These are phyloP conservation scores for Schizothorax lantsangensis DNA, from an alignment of 2,797 vertebrate species.

Conservation along the genomic window DNA sequence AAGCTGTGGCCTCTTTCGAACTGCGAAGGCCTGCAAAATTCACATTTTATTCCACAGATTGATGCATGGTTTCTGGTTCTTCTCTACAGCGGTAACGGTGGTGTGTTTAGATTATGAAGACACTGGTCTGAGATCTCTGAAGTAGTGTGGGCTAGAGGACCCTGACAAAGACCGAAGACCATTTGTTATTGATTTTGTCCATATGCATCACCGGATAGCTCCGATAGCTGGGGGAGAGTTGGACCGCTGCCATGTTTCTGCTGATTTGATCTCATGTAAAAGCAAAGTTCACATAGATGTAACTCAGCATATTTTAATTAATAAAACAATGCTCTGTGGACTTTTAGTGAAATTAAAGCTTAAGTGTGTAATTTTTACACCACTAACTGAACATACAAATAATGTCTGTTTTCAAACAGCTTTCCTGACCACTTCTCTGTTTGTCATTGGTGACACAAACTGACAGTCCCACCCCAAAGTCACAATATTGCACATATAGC, in stretches of 20 bases:
- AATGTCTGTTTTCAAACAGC: not conserved
- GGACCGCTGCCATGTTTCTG: slow-evolving; percentile 34
- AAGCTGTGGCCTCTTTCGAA: slow-evolving; percentile 41
- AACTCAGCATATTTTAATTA: not conserved
- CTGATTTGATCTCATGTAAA: slow-evolving; percentile 39
- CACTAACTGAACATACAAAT: not conserved
- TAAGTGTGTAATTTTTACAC: not conserved
- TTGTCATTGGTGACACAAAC: not conserved
- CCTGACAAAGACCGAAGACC: slow-evolving; percentile 7
- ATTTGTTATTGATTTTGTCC: slow-evolving; percentile 29
- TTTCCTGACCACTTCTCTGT: not conserved
- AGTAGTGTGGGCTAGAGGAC: not conserved
- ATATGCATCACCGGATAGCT: slow-evolving; percentile 21
- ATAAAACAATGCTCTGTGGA: slow-evolving; percentile 4
- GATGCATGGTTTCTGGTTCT: slow-evolving; percentile 9
- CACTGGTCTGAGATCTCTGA: not conserved
- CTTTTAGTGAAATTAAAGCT: slow-evolving; percentile 24
- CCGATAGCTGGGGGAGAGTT: slow-evolving; percentile 29
- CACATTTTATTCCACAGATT: slow-evolving; percentile 5
- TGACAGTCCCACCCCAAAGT: not conserved
- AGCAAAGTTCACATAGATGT: slow-evolving; percentile 23
- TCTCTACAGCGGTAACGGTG: slow-evolving; percentile 1
- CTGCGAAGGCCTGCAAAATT: slow-evolving; percentile 2
- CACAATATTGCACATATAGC: not conserved
- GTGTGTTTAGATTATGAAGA: slow-evolving; percentile 31